A percentile compares a stretch with the other conserved stretches of the same genome.
These are phyloP conservation scores for Tinamus guttatus DNA, from an alignment of 2,113 vertebrate species.

Conservation along the genomic window DNA sequence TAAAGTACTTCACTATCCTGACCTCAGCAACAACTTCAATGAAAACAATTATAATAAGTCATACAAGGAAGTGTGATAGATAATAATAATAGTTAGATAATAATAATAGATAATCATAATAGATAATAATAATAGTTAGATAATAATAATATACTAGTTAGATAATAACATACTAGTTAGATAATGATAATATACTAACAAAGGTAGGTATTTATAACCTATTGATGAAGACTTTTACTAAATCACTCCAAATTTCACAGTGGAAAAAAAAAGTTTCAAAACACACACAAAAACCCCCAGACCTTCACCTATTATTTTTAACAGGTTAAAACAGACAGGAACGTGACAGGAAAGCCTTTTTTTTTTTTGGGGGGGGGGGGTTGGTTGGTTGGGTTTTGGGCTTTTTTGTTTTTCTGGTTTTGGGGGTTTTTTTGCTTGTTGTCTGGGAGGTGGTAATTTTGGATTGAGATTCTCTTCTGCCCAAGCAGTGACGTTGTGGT, in stretches of 20 bases:
- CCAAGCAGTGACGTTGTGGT: background rate
- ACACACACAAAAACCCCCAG: background rate
- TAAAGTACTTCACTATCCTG: background rate
- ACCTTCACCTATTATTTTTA: background rate
- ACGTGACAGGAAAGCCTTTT: too few relatives aligned
- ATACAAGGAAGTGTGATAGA: rapidly evolving
- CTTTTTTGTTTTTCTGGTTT: too few relatives aligned
- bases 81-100: too few relatives aligned
- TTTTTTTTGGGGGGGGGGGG: too few relatives aligned
- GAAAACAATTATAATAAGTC: background rate
- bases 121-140: background rate
- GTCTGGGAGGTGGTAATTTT: background rate
- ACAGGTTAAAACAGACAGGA: too few relatives aligned
- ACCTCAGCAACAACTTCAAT: background rate
- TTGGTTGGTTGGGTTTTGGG: too few relatives aligned
- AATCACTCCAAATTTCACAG: background rate
- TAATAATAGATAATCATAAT: background rate
- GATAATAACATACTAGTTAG: background rate
- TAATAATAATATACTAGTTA: background rate
- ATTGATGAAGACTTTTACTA: background rate
- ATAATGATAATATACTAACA: background rate
- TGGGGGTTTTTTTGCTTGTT: too few relatives aligned
- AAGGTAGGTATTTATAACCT: background rate
- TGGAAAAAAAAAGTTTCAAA: background rate
- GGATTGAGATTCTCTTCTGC: too few relatives aligned